A percentile compares a stretch with the other conserved stretches of the same genome.
Evolutionary conservation across 2,888 invertebrate genomes (phyloP).

Genomic region (Lycia hirtaria): DNA sequence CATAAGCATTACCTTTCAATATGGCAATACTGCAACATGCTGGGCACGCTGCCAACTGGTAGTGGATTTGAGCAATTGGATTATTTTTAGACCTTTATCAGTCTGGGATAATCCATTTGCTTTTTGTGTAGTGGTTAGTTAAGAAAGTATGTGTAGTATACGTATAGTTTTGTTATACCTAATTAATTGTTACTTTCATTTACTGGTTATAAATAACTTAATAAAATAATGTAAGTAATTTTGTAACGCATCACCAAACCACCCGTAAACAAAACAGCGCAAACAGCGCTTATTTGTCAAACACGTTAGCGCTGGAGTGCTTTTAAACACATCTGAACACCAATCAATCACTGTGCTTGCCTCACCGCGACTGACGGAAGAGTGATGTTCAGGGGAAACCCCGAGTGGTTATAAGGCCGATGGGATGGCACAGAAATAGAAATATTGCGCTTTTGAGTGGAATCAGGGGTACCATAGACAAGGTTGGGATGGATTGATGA

Average conservation of each 20-base stretch:
- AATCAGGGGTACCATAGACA: conserved; percentile 3
- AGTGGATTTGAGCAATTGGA: no score
- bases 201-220: no score
- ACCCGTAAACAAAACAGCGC: conserved; percentile 18
- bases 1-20: no score
- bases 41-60: no score
- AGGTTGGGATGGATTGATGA: not conserved
- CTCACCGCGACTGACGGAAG: conserved; percentile 36
- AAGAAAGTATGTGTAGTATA: no score
- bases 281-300: conserved; percentile 21
- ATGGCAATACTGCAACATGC: no score
- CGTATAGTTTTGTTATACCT: no score
- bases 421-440: conserved; percentile 11
- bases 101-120: no score
- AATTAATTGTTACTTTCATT: not conserved
- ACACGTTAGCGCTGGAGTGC: conserved; percentile 16
- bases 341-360: conserved; percentile 42
- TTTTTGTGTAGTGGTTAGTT: no score
- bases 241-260: conserved; percentile 6
- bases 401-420: conserved; percentile 14
- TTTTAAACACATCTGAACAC: conserved; percentile 35
- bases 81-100: no score
- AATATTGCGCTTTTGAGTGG: conserved; percentile 8
- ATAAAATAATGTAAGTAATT: conserved; percentile 1
- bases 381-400: conserved; percentile 34